Evolutionary conservation across 2,888 invertebrate genomes (phyloP).

Genomic region (Dynastes hyllus): DNA sequence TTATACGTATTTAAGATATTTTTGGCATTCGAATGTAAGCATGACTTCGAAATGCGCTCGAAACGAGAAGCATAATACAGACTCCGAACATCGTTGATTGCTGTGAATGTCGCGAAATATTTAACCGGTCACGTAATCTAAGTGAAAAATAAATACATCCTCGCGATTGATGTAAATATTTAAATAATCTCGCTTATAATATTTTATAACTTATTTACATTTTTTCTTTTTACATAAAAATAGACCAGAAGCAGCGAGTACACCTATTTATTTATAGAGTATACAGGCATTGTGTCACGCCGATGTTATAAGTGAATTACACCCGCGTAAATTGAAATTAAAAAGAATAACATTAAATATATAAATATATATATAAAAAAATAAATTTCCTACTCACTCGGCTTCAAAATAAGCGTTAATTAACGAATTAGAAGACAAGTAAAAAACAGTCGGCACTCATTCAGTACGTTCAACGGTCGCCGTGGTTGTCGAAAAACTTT

Average conservation of each 20-base stretch:
- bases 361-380: background rate
- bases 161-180: constrained; percentile 3
- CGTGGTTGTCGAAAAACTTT: constrained; percentile 17
- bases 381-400: constrained; percentile 25
- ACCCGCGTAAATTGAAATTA: constrained; percentile 22
- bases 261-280: background rate
- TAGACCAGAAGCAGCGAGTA: background rate
- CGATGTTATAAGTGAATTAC: constrained; percentile 2
- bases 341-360: constrained; percentile 13
- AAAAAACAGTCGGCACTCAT: constrained; percentile 23
- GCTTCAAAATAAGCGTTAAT: constrained; percentile 16
- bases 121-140: too few species aligned
- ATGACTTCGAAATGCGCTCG: too few species aligned
- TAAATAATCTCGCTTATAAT: background rate
- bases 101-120: too few species aligned
- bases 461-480: constrained; percentile 22
- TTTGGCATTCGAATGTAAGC: too few species aligned
- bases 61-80: too few species aligned
- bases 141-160: too few species aligned
- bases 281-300: background rate
- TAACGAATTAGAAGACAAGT: constrained; percentile 19
- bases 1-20: too few species aligned
- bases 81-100: too few species aligned
- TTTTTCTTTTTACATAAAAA: background rate
- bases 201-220: constrained; percentile 5